phyloP scores from a whole-genome alignment of 2,888 invertebrate genomes.

The Empis stercorea region DNA sequence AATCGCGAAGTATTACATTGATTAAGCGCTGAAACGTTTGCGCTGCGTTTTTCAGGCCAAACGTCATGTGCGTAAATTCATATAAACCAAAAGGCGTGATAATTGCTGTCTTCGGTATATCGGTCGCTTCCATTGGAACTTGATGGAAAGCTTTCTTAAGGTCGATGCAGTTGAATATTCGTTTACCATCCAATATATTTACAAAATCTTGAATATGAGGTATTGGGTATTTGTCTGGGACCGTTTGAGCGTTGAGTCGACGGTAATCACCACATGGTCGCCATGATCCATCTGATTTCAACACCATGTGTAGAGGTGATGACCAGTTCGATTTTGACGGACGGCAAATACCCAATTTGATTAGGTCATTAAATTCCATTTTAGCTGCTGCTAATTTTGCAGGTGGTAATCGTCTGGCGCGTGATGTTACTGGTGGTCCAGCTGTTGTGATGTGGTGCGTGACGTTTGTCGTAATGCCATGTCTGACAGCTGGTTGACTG shows the following conservation, averaged over 20 bases:
- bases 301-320: neutral
- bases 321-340: neutral
- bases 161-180: slow-evolving; percentile 16
- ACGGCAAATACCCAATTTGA: neutral
- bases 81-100: slow-evolving; percentile 27
- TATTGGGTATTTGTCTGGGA: slow-evolving; percentile 7
- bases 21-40: slow-evolving; percentile 27
- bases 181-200: neutral
- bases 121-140: slow-evolving; percentile 8
- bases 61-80: slow-evolving; percentile 24
- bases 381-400: too few species aligned
- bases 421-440: too few species aligned
- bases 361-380: too few species aligned
- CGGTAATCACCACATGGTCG: neutral
- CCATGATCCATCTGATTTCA: neutral
- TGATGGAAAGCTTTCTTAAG: slow-evolving; percentile 4
- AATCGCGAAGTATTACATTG: slow-evolving; percentile 18
- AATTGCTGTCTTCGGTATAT: slow-evolving; percentile 17
- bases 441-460: too few species aligned
- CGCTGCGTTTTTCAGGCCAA: slow-evolving; percentile 25
- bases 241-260: slow-evolving; percentile 3
- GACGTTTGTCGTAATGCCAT: too few species aligned
- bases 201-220: slow-evolving; percentile 7
- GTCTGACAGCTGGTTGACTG: too few species aligned
- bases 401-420: too few species aligned